phyloP scores from a whole-genome alignment of 2,113 vertebrate genomes.

The Cephalopholis sonnerati region DNA sequence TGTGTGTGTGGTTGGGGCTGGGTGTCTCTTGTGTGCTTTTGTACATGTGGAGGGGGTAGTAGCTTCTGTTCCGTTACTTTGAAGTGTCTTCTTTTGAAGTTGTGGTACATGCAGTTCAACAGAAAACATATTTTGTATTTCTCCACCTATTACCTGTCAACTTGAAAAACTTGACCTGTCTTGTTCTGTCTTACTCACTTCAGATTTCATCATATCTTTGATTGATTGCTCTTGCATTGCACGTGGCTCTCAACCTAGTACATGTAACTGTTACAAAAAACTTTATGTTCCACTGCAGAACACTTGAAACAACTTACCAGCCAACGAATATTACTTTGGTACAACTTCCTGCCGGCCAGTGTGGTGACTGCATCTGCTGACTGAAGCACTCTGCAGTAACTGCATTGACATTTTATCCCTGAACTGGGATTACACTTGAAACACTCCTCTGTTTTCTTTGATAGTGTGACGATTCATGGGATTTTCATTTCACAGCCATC shows the following conservation, averaged over 20 bases:
- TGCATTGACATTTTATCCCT: constrained; percentile 9
- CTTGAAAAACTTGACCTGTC: constrained; percentile 1
- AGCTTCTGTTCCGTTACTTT: constrained; percentile 31
- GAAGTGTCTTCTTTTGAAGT: constrained; percentile 37
- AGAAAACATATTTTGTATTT: constrained; percentile 4
- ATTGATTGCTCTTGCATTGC: constrained; percentile 7
- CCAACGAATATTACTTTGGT: neutral
- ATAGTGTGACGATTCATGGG: constrained; percentile 4
- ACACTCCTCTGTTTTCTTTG: neutral
- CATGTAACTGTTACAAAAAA: neutral
- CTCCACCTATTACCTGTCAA: neutral
- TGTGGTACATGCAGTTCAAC: neutral
- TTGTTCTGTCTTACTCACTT: constrained; percentile 1
- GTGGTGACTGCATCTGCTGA: constrained; percentile 17
- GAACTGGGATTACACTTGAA: neutral
- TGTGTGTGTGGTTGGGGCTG: neutral
- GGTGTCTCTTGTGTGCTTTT: neutral
- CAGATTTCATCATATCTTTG: constrained; percentile 1
- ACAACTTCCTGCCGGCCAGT: neutral
- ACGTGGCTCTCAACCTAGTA: neutral
- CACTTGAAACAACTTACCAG: neutral
- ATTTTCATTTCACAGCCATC: neutral
- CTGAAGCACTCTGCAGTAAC: neutral
- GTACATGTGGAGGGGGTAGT: neutral
- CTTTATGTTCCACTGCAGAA: neutral